These are phyloP conservation scores for Mellivora capensis DNA, from an alignment of 2,113 vertebrate genomes.

Conservation along the genomic window DNA sequence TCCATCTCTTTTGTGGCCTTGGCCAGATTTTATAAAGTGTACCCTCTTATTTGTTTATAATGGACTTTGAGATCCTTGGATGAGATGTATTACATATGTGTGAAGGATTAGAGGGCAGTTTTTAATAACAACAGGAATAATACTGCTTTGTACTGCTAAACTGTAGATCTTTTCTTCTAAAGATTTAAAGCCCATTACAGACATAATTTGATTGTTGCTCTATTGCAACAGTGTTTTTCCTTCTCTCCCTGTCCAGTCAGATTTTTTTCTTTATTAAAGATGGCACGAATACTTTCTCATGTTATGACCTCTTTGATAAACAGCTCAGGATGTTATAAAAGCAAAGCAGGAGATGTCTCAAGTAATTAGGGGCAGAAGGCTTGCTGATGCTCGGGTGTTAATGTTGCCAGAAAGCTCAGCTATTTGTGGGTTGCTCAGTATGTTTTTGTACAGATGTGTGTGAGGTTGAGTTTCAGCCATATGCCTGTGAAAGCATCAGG, in stretches of 20 bases:
- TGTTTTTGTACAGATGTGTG: slow-evolving; percentile 72
- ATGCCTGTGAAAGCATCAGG: slow-evolving; percentile 78
- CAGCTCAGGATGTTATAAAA: slow-evolving; percentile 78
- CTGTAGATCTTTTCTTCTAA: slow-evolving; percentile 74
- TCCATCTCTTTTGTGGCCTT: slow-evolving; percentile 61
- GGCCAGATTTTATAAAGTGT: slow-evolving; percentile 53
- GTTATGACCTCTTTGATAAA: slow-evolving; percentile 79
- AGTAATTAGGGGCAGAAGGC: slow-evolving; percentile 74
- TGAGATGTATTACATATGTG: slow-evolving; percentile 70
- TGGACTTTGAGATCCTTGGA: slow-evolving; percentile 65
- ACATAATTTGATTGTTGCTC: slow-evolving; percentile 66
- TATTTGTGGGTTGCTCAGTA: slow-evolving; percentile 78
- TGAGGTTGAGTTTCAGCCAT: slow-evolving; percentile 77
- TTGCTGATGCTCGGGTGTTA: slow-evolving; percentile 58
- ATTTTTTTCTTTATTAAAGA: slow-evolving; percentile 77
- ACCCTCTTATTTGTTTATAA: slow-evolving; percentile 72
- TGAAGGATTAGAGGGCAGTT: slow-evolving; percentile 67
- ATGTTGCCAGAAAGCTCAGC: slow-evolving; percentile 78
- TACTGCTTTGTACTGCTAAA: slow-evolving; percentile 71
- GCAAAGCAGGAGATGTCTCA: slow-evolving; percentile 74
- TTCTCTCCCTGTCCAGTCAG: slow-evolving; percentile 62
- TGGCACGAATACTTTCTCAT: slow-evolving; percentile 77
- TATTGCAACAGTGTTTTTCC: slow-evolving; percentile 67
- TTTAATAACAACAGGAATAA: slow-evolving; percentile 72
- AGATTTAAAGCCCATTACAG: slow-evolving; percentile 69